phyloP scores from a whole-genome alignment of 2,113 vertebrate genomes.

The Garra rufa region DNA sequence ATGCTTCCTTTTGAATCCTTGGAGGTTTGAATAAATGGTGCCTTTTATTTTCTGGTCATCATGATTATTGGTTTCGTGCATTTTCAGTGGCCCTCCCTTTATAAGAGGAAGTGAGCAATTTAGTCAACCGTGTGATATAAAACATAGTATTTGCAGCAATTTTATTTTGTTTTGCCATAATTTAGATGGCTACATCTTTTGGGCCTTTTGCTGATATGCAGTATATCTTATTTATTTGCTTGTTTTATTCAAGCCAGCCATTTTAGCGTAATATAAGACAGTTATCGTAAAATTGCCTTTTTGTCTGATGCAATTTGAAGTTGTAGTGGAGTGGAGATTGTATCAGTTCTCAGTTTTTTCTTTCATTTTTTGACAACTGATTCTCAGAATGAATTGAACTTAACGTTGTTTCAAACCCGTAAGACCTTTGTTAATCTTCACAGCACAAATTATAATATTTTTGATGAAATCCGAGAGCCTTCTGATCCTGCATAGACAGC shows the following conservation, averaged over 20 bases:
- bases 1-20: neutral
- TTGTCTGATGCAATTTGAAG: no score
- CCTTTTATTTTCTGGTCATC: neutral
- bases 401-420: no score
- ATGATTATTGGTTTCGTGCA: neutral
- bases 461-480: no score
- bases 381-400: neutral
- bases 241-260: neutral
- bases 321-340: neutral
- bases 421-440: no score
- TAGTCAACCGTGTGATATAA: neutral
- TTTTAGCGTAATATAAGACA: no score
- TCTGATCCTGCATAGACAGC: no score
- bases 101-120: slow-evolving; percentile 5
- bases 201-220: neutral
- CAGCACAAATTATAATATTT: no score
- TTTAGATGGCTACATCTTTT: neutral
- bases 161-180: neutral
- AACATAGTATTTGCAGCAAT: neutral
- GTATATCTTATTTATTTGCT: neutral
- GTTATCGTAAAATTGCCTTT: no score
- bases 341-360: neutral
- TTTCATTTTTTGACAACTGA: neutral
- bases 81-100: neutral
- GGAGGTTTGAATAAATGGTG: neutral